Base-by-base conservation (phyloP, 64 coral and sea anemone species). In the Dendronephthya gigantea region DNA sequence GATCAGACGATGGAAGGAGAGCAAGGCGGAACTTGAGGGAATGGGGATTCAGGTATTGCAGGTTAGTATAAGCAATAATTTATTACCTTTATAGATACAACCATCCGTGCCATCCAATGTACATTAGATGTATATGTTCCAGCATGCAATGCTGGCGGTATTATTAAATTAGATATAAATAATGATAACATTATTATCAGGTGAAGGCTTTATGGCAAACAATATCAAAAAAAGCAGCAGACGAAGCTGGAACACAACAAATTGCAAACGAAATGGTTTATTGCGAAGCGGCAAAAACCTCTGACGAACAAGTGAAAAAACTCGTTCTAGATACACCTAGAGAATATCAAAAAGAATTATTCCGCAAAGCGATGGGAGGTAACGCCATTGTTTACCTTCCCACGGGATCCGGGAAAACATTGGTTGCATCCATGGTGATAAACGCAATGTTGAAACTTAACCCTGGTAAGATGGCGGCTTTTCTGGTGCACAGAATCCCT, bases 331-430 rank as follows among this genome's bases (percentile, higher is more conserved):
- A 93, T 74, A 58, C 27, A 3, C 95, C 95, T 0, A 83, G 95
- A 23, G 92, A 86, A 27, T 98, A 98, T 83, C 95, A 98, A 37
- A 16, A 7, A 35, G 95, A 98, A 59, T 39, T 98, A 43, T 98
- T 98, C 68, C 25, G 76, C 32, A 34, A 91, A 25, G 95, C 92
- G 19, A 82, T 98, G 82, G 25, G 82, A 23, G 88, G 89, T 4
- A 98, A 97, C 68, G 90, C 94, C n/a, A 49, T 97, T 81, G 76
- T 93, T 0, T 97, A 90, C 70, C 82, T 97, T 35, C 94, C 94
- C 30, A 97, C 94, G 58, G 94, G 94, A 15, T 97, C 94, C n/a
- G 94, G 94, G 0, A 97, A 97, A 28, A 97, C 94, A 1, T 41
- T 97, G 28, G 75, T 97, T 14, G 94, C 94, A 16, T 88, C 94